phyloP scores from a whole-genome alignment of 2,797 vertebrate genomes.

The Valencia hispanica region DNA sequence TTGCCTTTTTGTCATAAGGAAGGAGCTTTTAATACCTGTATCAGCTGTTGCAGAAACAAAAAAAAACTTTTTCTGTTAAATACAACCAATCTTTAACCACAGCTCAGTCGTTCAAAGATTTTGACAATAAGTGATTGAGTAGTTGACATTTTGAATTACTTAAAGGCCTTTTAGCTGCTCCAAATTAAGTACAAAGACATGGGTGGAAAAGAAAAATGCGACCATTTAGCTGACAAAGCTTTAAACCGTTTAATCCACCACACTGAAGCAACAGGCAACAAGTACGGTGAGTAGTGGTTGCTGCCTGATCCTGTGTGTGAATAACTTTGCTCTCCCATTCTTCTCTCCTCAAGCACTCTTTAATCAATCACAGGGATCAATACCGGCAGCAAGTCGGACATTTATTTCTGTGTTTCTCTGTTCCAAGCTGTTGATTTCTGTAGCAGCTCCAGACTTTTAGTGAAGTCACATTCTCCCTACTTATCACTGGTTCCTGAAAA shows the following conservation, averaged over 20 bases:
- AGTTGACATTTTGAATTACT: not conserved
- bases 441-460: constrained; percentile 28
- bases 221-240: constrained; percentile 43
- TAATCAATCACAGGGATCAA: constrained; percentile 67
- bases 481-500: constrained; percentile 15
- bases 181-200: constrained; percentile 1
- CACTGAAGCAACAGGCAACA: constrained; percentile 8
- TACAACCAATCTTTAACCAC: not conserved
- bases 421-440: constrained; percentile 43
- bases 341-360: constrained; percentile 38
- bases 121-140: not conserved
- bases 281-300: constrained; percentile 44
- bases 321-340: constrained; percentile 52
- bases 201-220: not conserved
- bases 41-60: not conserved
- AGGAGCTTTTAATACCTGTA: not conserved
- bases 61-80: not conserved
- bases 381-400: constrained; percentile 40
- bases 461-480: constrained; percentile 19
- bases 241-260: constrained; percentile 48
- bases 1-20: not conserved
- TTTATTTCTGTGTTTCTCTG: constrained; percentile 50
- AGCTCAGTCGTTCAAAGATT: not conserved
- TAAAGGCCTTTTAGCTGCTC: not conserved
- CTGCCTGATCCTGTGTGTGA: constrained; percentile 37